These are phyloP conservation scores for Bos javanicus DNA, from an alignment of 2,113 vertebrate genomes.

Conservation along the genomic window DNA sequence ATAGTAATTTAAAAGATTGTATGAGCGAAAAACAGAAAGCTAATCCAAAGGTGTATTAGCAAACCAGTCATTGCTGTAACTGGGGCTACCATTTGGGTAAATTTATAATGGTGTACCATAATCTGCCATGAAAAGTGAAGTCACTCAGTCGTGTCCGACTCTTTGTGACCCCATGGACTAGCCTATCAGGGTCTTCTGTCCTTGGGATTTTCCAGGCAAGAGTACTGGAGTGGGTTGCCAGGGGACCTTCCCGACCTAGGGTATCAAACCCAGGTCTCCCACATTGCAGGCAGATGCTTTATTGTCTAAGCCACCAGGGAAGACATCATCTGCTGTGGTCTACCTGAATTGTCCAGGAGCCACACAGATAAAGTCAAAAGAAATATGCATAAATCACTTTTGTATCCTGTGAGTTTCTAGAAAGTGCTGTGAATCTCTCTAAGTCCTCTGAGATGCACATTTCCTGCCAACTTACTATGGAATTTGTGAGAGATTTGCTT, in stretches of 20 bases:
- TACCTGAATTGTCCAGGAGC: neutral
- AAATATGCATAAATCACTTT: neutral
- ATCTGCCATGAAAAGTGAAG: neutral
- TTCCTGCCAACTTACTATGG: neutral
- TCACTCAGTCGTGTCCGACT: fast-evolving
- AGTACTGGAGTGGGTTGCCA: neutral
- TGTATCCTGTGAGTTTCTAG: neutral
- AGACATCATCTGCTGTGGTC: neutral
- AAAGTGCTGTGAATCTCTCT: neutral
- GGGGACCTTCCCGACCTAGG: no score
- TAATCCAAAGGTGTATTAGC: neutral
- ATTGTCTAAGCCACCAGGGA: neutral
- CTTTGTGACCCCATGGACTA: neutral
- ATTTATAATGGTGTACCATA: neutral
- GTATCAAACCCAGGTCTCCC: neutral
- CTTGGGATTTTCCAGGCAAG: neutral
- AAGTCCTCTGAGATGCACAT: neutral
- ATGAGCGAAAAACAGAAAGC: neutral
- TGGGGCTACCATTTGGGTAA: neutral
- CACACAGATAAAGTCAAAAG: neutral
- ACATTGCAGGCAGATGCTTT: neutral
- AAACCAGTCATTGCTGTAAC: neutral
- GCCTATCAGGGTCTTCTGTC: neutral
- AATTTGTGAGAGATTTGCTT: neutral
- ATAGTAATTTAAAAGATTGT: neutral